Evolutionary conservation across 2,888 invertebrate genomes (phyloP).

Genomic region (Heliconius erato): DNA sequence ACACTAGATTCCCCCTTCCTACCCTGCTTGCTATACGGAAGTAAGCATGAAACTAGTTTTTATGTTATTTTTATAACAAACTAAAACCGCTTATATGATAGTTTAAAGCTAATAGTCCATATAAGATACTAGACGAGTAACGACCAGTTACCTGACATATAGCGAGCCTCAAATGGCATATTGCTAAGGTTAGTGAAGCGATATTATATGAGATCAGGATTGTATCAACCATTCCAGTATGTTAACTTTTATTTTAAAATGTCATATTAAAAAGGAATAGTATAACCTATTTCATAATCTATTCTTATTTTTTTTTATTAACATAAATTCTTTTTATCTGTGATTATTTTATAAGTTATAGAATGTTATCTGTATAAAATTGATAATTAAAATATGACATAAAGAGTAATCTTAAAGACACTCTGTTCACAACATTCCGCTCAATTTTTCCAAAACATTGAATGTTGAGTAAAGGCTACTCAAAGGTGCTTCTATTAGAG

Average conservation of each 20-base stretch:
- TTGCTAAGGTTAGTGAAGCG: slow-evolving; percentile 22
- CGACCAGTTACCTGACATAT: slow-evolving; percentile 22
- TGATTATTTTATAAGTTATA: too few relatives aligned
- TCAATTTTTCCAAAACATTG: too few relatives aligned
- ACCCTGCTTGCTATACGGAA: too few relatives aligned
- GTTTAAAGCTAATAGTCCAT: slow-evolving; percentile 24
- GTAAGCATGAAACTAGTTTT: too few relatives aligned
- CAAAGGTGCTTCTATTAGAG: too few relatives aligned
- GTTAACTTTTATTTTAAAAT: slow-evolving; percentile 11
- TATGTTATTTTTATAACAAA: slow-evolving; percentile 7
- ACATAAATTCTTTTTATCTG: neutral
- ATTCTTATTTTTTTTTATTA: neutral
- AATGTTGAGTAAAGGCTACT: too few relatives aligned
- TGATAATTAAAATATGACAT: too few relatives aligned
- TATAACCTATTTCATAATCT: too few relatives aligned
- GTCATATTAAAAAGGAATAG: neutral
- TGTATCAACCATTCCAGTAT: slow-evolving; percentile 2
- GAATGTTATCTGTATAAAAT: too few relatives aligned
- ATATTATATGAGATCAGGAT: neutral
- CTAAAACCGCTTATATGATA: slow-evolving; percentile 17
- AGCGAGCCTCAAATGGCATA: slow-evolving; percentile 22
- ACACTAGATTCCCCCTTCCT: too few relatives aligned
- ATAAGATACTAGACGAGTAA: slow-evolving; percentile 24
- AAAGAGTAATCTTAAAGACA: too few relatives aligned
- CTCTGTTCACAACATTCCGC: too few relatives aligned